phyloP scores from a whole-genome alignment of 2,797 vertebrate species.

The Diplodus puntazzo region DNA sequence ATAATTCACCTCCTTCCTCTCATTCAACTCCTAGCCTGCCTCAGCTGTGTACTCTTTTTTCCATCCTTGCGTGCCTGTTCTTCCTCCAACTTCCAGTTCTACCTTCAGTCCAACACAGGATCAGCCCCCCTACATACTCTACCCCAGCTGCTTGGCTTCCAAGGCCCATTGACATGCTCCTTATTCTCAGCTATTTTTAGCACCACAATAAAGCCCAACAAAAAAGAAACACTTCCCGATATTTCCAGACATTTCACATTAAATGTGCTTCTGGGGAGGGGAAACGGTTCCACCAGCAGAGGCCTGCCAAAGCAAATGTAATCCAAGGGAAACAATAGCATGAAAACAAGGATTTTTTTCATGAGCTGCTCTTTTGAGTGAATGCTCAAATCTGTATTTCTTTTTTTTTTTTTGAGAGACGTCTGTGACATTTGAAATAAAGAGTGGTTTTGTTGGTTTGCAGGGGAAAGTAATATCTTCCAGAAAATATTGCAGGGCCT shows the following conservation, averaged over 20 bases:
- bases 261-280: conserved; percentile 75
- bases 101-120: conserved; percentile 52
- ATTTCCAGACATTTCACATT: conserved; percentile 81
- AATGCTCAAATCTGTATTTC: conserved; percentile 69
- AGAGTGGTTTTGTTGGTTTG: conserved; percentile 79
- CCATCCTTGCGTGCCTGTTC: conserved; percentile 22
- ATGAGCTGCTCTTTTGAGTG: conserved; percentile 62
- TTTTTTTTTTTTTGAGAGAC: conserved; percentile 8
- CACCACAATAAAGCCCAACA: conserved; percentile 77
- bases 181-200: conserved; percentile 81
- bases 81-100: conserved; percentile 35
- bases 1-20: neutral
- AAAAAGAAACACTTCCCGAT: conserved; percentile 66
- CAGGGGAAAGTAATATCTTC: conserved; percentile 82
- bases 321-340: conserved; percentile 84
- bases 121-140: conserved; percentile 19
- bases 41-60: conserved; percentile 1
- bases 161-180: conserved; percentile 52
- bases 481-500: conserved; percentile 71
- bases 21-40: neutral
- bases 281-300: conserved; percentile 70
- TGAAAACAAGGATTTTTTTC: conserved; percentile 69
- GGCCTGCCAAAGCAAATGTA: conserved; percentile 73
- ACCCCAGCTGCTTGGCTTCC: conserved; percentile 35
- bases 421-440: conserved; percentile 83